Evolutionary conservation across 2,888 invertebrate species (phyloP), one percentile per base, ranked within the genome.

Genomic region (Sthenelais limicola): DNA sequence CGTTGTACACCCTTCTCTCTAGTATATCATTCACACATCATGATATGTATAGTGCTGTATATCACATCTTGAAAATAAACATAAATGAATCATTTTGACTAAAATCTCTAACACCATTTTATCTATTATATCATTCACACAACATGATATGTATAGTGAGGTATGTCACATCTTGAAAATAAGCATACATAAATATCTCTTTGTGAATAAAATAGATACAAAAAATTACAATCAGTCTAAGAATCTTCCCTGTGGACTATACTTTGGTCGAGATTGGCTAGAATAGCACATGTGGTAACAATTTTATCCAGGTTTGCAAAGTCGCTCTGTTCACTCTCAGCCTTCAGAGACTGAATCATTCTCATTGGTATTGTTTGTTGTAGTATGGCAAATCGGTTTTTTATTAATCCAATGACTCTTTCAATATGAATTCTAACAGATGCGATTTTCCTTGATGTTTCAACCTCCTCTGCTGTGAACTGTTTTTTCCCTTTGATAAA

Each of bases 401-500:
- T 79, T 26, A 79, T 47, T 1, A 76, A 49, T 48, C 79, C 76
- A 12, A 78, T 80, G 0, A 77, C 75, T 30, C 78, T 24, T 51
- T 77, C 78, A 30, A 78, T 70, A 54, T 78, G 79, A 15, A 79
- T 80, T 35, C 77, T 43, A 4, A 77, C 76, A 47, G 33, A 52
- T 7, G 43, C 62, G 4, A 78, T 75, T 49, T 76, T 73, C 21
- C 76, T 32, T 5, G 77, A 75, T 21, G n/a, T 71, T 49, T 80
- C 78, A 9, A 78, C 71, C 12, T 79, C 78, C 24, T 43, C 30
- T 24, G 77, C 78, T 32, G 72, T 62, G 28, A 79, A 51, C 52
- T 79, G 78, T 15, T 58, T 72, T 51, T 75, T 76, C 5, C 74
- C 77, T 48, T 72, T 74, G 18, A 72, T 76, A 70, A 74, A 79